A percentile compares a stretch with the other conserved stretches of the same genome.
Evolutionary conservation across 2,113 vertebrate species (phyloP).

Genomic region (Petrocephalus microphthalmus): DNA sequence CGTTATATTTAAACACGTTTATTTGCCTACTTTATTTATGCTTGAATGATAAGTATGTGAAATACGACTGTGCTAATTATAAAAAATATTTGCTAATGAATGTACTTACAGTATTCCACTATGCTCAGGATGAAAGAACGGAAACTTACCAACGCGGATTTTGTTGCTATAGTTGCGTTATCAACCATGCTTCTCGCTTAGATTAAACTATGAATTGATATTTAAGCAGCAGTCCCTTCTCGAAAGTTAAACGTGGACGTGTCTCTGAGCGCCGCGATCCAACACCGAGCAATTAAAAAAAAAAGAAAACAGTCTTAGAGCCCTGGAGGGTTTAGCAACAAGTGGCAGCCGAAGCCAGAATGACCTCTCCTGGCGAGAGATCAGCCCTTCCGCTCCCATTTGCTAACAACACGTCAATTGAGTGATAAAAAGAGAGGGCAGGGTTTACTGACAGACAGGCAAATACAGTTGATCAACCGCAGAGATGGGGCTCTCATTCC

Average conservation of each 20-base stretch:
- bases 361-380: conserved; percentile 60
- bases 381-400: conserved; percentile 58
- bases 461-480: conserved; percentile 33
- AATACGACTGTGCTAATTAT: background rate
- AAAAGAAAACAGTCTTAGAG: conserved; percentile 34
- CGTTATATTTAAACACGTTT: background rate
- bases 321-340: conserved; percentile 60
- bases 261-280: conserved; percentile 39
- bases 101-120: background rate
- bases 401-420: conserved; percentile 59
- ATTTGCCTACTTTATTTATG: background rate
- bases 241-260: conserved; percentile 29
- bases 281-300: conserved; percentile 29
- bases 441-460: conserved; percentile 42
- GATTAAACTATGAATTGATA: conserved; percentile 30
- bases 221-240: conserved; percentile 36
- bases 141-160: conserved; percentile 68
- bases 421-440: conserved; percentile 51
- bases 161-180: conserved; percentile 61
- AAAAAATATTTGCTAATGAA: background rate
- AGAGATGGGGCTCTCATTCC: conserved; percentile 15
- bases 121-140: background rate
- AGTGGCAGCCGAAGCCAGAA: conserved; percentile 60
- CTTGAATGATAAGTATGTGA: background rate
- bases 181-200: conserved; percentile 66